phyloP scores from a whole-genome alignment of 2,797 vertebrate genomes.

The Rachycentron canadum region DNA sequence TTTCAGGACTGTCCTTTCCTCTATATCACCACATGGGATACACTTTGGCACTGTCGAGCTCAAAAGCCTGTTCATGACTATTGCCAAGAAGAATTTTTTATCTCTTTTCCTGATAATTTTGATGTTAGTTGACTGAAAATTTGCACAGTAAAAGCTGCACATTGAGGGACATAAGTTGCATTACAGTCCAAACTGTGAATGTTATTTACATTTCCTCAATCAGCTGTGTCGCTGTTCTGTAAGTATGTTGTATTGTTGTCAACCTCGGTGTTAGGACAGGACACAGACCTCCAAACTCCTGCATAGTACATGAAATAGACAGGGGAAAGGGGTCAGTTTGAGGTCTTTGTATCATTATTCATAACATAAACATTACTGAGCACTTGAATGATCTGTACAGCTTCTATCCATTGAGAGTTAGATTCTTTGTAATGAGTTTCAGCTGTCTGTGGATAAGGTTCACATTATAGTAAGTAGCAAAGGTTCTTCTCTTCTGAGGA shows the following conservation, averaged over 20 bases:
- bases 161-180: not conserved
- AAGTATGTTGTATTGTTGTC: conserved; percentile 18
- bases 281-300: conserved; percentile 3
- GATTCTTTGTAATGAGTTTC: conserved; percentile 28
- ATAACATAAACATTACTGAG: not conserved
- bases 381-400: not conserved
- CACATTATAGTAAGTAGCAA: conserved; percentile 31
- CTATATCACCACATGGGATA: conserved; percentile 44
- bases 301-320: not conserved
- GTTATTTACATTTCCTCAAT: conserved; percentile 9
- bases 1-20: conserved; percentile 43
- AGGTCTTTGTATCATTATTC: conserved; percentile 8
- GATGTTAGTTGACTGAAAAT: conserved; percentile 18
- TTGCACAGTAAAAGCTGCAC: not conserved
- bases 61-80: conserved; percentile 50
- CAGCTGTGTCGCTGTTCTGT: not conserved
- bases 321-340: not conserved
- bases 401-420: conserved; percentile 2
- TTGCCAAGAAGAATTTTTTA: conserved; percentile 46
- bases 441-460: conserved; percentile 23
- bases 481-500: conserved; percentile 54
- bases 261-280: conserved; percentile 12
- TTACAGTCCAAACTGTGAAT: conserved; percentile 1
- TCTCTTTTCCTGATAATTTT: conserved; percentile 30
- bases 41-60: conserved; percentile 55